Evolutionary conservation across 1,140 invertebrate species (phyloP), one percentile per base, ranked within the genome.

Genomic region (Neodiprion virginianus): DNA sequence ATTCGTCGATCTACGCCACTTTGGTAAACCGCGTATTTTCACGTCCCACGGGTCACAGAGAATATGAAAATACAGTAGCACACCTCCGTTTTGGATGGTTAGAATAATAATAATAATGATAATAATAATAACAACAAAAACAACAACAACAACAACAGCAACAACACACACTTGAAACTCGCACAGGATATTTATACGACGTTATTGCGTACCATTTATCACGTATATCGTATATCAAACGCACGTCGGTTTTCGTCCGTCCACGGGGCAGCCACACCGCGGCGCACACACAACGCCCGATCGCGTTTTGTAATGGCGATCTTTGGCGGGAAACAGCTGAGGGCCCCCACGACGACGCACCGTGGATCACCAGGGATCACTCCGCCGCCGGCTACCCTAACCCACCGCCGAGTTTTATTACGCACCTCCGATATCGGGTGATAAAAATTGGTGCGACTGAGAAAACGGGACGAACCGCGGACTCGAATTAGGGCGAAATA

Each of bases 271-370:
- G 79, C 77, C 81, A 82, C 81, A 76, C 76, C 78, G 79, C 77
- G 78, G 76, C 70, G 76, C 72, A 71, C 71, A 78, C 75, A 72
- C 70, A 74, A 75, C 75, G 69, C 71, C 67, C 67, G 70, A 50
- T 40, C 70, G 68, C 72, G 86, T 89, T 90, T 89, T 89, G 90
- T 90, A 90, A 88, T 91, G 90, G 89, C 89, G 88, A 86, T 85
- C 87, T 89, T 91, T 91, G 90, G 90, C 91, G 91, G 91, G 90
- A 92, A 92, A 92, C 91, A 92, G 91, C 91, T 92, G 91, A 91
- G 90, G 87, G 85, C 87, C 82, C 82, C 84, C 82, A 80, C 80
- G 76, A 76, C 76, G 28, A 40, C 76, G 81, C 83, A 83, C 81
- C 85, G 85, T 85, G 85, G 83, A 84, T 84, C 79, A 79, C 81